Conservation (phyloP, 2,888 invertebrate genomes). For the Ormyrus thymus region DNA sequence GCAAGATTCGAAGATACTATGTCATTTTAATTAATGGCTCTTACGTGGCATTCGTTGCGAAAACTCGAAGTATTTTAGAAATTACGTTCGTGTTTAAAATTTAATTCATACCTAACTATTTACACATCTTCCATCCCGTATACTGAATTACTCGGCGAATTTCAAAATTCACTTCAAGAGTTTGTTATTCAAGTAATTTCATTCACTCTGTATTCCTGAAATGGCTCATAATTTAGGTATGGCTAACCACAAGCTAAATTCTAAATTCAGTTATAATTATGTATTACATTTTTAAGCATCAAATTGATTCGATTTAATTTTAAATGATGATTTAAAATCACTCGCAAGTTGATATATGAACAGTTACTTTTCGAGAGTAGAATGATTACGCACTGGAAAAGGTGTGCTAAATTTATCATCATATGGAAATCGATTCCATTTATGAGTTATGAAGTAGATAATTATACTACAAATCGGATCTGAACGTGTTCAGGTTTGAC, state of each 20-base stretch:
- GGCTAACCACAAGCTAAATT: too few species aligned
- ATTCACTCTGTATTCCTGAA: too few species aligned
- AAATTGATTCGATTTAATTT: not conserved
- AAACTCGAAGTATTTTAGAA: slow-evolving; percentile 33
- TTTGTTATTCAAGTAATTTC: not conserved
- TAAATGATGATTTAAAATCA: not conserved
- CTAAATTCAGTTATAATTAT: too few species aligned
- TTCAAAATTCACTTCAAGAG: not conserved
- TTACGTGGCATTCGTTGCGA: slow-evolving; percentile 25
- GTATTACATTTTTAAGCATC: not conserved
- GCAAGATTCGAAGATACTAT: slow-evolving; percentile 21
- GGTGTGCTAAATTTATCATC: too few species aligned
- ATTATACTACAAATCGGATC: too few species aligned
- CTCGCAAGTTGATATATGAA: too few species aligned
- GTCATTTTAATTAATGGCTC: slow-evolving; percentile 49
- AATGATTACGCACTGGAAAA: too few species aligned
- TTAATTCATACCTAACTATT: slow-evolving; percentile 10
- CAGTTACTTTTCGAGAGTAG: too few species aligned
- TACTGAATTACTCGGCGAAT: not conserved
- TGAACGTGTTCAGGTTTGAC: too few species aligned
- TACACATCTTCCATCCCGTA: slow-evolving; percentile 12
- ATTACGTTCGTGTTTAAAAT: slow-evolving; percentile 13
- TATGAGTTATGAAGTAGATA: too few species aligned
- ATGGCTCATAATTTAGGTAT: too few species aligned
- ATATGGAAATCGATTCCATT: too few species aligned